A percentile compares a stretch with the other conserved stretches of the same genome.
phyloP scores from a whole-genome alignment of 1,140 invertebrate species.

The Macrostomum lignano region DNA sequence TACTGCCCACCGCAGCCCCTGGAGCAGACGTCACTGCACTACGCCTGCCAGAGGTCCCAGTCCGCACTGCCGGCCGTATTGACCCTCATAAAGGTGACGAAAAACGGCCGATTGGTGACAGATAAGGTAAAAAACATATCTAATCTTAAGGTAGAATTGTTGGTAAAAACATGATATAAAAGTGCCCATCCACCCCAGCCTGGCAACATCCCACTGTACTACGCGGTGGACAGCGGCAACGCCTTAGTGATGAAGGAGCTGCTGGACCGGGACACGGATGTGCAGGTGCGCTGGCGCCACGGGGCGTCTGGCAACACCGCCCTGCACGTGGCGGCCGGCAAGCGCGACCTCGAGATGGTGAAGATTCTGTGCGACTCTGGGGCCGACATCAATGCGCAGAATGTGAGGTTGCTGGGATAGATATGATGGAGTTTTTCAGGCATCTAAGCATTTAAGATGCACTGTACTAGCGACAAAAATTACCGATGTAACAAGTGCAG shows the following conservation, averaged over 20 bases:
- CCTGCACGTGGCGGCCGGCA: conserved; percentile 56
- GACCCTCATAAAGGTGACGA: no score
- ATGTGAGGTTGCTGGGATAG: conserved; percentile 33
- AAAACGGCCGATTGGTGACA: no score
- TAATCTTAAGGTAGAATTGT: no score
- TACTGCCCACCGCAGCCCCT: no score
- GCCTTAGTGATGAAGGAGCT: conserved; percentile 65
- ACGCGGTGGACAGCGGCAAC: conserved; percentile 69
- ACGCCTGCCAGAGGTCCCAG: no score
- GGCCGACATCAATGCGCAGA: conserved; percentile 57
- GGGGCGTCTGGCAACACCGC: conserved; percentile 41
- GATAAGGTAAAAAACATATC: no score
- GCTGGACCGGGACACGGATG: conserved; percentile 30
- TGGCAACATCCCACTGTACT: conserved; percentile 65
- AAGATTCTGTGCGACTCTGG: conserved; percentile 64
- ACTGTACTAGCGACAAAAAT: background rate
- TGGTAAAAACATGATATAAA: no score
- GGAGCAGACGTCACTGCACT: no score
- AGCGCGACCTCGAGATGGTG: conserved; percentile 63
- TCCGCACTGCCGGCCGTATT: no score
- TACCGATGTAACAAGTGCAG: conserved; percentile 4
- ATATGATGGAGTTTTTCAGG: background rate
- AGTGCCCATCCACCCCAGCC: no score
- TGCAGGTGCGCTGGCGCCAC: conserved; percentile 13
- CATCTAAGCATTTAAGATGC: background rate